Base-by-base conservation (phyloP, 1,140 invertebrate species). In the Octopus sinensis region DNA sequence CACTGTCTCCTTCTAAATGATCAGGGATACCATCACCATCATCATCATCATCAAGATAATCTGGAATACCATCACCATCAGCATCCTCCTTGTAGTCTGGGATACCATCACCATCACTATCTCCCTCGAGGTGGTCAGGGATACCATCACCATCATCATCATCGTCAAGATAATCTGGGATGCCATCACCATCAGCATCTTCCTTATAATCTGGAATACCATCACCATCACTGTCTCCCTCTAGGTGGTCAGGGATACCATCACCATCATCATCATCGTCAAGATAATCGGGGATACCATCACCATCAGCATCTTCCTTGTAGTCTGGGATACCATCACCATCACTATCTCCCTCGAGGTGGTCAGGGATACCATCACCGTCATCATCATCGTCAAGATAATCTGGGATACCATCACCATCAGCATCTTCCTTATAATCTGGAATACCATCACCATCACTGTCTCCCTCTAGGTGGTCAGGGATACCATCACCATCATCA, bases 81-180 rank as follows among this genome's bases (percentile, higher is more conserved):
- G 77, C 84, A 82, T 84, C 86, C n/a, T 84, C 86, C 68, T 84
- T 51, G 80, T 86, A 80, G 80, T 90, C 87, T 2, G 88, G 88
- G 68, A 89, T 89, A 76, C 87, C 87, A 83, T 88, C 87, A 81
- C 84, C 85, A 82, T 90, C 84, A 81, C 80, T 85, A 12, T 84
- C 77, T 68, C 86, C 86, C 54, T 81, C 51, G 53, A 80, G 53
- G 81, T 79, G 13, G 71, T 85, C 82, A 43, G 84, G 83, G n/a
- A 83, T 86, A 54, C 82, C 84, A 83, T 83, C 79, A 79, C 80
- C 78, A 83, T 83, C 84, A 71, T 79, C 80, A 83, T 87, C 83
- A 43, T 86, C 80, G n/a, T 88, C 83, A 54, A 82, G 17, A 80
- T 84, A 7, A 80, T 87, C 81, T 17, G 83, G 83, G 54, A 85